Conservation (phyloP, 2,113 vertebrate genomes). For the Ceyx margarethae region DNA sequence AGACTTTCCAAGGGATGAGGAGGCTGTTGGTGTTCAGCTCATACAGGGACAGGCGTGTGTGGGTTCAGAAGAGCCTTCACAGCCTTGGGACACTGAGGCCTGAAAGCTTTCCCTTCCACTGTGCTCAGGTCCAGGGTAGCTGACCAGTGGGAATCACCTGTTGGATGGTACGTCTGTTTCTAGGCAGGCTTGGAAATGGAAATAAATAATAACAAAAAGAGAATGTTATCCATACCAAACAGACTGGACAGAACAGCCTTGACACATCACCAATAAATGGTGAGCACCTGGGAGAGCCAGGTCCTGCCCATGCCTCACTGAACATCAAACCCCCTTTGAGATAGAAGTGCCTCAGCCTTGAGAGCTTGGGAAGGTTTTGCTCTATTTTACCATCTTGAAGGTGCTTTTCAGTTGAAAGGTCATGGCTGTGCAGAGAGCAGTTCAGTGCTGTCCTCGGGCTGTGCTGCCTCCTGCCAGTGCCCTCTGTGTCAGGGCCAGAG, state of each 20-base stretch:
- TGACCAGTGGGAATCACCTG: background rate
- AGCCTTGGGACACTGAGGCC: no score
- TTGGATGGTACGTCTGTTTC: background rate
- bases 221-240: background rate
- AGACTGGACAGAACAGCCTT: background rate
- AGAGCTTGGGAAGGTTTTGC: background rate
- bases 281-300: background rate
- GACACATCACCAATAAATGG: accelerated
- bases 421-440: background rate
- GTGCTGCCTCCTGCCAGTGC: background rate
- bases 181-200: background rate
- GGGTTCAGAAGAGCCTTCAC: background rate
- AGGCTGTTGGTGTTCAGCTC: background rate
- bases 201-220: background rate
- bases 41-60: no score
- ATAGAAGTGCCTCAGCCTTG: background rate
- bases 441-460: background rate
- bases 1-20: background rate
- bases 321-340: background rate
- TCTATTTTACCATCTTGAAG: background rate
- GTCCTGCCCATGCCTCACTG: background rate
- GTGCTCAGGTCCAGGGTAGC: background rate
- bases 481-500: background rate
- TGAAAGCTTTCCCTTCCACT: background rate
- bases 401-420: background rate